Evolutionary conservation across 1,140 invertebrate genomes (phyloP).

Genomic region (Sesamia nonagrioides): DNA sequence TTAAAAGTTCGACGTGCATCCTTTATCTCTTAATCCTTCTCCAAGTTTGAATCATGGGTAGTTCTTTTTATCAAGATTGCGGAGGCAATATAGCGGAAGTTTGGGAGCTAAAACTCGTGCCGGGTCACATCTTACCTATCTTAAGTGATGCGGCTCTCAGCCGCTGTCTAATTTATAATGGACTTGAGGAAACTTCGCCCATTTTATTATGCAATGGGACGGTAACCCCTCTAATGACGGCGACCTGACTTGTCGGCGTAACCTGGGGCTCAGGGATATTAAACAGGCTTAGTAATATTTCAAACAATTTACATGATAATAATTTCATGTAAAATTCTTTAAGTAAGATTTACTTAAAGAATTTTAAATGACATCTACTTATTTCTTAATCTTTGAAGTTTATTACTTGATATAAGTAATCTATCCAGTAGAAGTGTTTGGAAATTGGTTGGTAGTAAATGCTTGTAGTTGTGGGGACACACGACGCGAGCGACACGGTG

Average conservation of each 20-base stretch:
- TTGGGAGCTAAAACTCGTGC: conserved; percentile 81
- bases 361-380: no score
- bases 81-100: conserved; percentile 80
- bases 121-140: conserved; percentile 87
- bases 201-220: conserved; percentile 87
- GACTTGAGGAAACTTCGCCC: conserved; percentile 86
- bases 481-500: conserved; percentile 23
- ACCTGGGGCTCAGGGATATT: conserved; percentile 74
- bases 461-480: not conserved
- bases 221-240: conserved; percentile 85
- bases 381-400: conserved; percentile 43
- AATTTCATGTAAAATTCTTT: conserved; percentile 47
- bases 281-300: conserved; percentile 72
- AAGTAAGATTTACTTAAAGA: conserved; percentile 28
- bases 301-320: conserved; percentile 66
- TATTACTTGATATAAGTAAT: not conserved
- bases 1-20: conserved; percentile 73
- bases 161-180: conserved; percentile 87
- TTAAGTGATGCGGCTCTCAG: conserved; percentile 86
- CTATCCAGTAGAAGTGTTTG: not conserved
- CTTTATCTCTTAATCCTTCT: conserved; percentile 78
- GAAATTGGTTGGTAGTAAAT: not conserved
- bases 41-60: conserved; percentile 82
- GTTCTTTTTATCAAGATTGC: conserved; percentile 86
- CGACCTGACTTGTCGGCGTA: conserved; percentile 77